Evolutionary conservation across 2,797 vertebrate genomes (phyloP), one percentile per base, ranked within the genome.

Genomic region (Schizothorax lantsangensis): DNA sequence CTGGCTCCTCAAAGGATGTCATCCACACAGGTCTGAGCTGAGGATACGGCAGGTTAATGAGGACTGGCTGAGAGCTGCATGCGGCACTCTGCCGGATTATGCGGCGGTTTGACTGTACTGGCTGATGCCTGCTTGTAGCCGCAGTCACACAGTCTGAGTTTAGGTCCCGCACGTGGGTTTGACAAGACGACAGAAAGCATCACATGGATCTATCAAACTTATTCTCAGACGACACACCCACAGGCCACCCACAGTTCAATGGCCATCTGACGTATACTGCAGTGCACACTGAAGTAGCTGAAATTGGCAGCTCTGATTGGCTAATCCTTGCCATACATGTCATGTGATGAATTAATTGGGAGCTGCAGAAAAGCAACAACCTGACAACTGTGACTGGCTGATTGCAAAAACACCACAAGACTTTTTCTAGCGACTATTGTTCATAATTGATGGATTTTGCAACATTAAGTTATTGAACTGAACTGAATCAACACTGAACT

Each of bases 41-140:
- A 89, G 82, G 80, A 85, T 87, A 84, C 68, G 30, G 47, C 79
- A 82, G 88, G 85, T 90, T 90, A 90, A 90, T 89, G 89, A 90
- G 88, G 83, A 89, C 88, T 89, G 87, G 87, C 83, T 88, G 79
- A 88, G 87, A 90, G 83, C 83, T 72, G 49, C 86, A 77, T 81
- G 49, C 75, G 36, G 79, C 68, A 81, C 86, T 81, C 68, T 59
- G 66, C 14, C 33, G 19, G 79, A 47, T 83, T 90, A 83, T 83
- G 62, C 33, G 15, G 49, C 52, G 30, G 40, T 74, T 85, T 83
- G 87, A 87, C 62, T 84, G 19, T 78, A 77, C 75, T 64, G 43
- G 69, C 52, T 47, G 23, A 66, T 81, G 69, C 66, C 85, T 62
- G 52, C 33, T 73, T 8, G 23, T 23, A 59, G 49, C 38, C 38